Evolutionary conservation across 2,888 invertebrate species (phyloP), one percentile per base, ranked within the genome.

Genomic region (Lochmaea capreae): DNA sequence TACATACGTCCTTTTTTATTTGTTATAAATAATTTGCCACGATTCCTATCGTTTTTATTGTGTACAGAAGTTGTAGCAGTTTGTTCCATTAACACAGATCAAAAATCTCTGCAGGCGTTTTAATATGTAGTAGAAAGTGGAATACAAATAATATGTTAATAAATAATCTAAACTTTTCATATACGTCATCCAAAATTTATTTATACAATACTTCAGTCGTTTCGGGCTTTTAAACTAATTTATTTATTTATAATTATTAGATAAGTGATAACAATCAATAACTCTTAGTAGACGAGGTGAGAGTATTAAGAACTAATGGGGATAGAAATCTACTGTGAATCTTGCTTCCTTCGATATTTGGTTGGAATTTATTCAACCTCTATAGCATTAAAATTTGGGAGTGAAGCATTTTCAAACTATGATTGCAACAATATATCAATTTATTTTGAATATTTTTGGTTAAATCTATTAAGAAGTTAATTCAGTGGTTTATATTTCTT

Each of bases 71-170:
- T 9, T 54, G n/a, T 6, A 54, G 54, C 16, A 16, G 18, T 16
- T 10, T 18, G 54, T 54, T 54, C 54, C 16, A 54, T 8, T 54
- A 54, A 54, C 54, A 54, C 54, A 54, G 10, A 54, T 54, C 54
- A 54, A 54, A 39, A 39, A 54, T 16, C 2, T 54, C 54, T 18
- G 16, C 10, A 18, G 54, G 54, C 54, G 18, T 10, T 54, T 54
- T 54, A 54, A 10, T 10, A 10, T 54, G 16, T 54, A 18, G 18
- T 54, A 54, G 54, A 54, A 54, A 54, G 54, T 54, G 49, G 49
- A 14, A 54, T 54, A 54, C 8, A 18, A 18, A 54, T 54, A 54
- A 9, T 16, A 54, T 11, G 18, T 10, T 54, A 3, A 16, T 16
- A 52, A 3, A 16, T 16, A 52, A 54, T 54, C 10, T 18, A 18